phyloP scores from a whole-genome alignment of 2,888 invertebrate species.

The Parnassius orleans region DNA sequence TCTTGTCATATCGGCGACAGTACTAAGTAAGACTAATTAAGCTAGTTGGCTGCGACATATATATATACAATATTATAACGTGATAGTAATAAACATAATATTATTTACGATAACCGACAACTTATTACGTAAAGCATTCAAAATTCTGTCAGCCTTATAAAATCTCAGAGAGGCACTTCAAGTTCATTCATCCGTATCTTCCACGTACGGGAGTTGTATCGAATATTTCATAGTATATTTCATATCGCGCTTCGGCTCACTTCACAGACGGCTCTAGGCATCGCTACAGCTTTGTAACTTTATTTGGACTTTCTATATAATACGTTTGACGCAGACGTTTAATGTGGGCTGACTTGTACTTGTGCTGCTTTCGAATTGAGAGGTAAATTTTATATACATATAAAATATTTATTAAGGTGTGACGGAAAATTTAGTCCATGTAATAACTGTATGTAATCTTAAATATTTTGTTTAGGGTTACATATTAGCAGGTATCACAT shows the following conservation, averaged over 20 bases:
- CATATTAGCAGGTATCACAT: too few relatives aligned
- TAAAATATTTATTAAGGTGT: not conserved
- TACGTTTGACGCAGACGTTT: conserved; percentile 3
- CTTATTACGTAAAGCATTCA: too few relatives aligned
- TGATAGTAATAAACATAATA: too few relatives aligned
- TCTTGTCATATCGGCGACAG: too few relatives aligned
- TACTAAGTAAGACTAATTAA: too few relatives aligned
- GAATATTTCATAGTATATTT: conserved; percentile 7
- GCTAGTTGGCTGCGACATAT: too few relatives aligned
- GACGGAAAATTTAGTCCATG: too few relatives aligned
- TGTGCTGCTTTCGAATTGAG: not conserved
- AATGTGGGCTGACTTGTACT: not conserved
- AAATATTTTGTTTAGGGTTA: too few relatives aligned
- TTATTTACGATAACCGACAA: too few relatives aligned
- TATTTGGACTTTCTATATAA: conserved; percentile 2
- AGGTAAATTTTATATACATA: conserved; percentile 1
- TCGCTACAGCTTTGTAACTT: conserved; percentile 9
- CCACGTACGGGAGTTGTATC: not conserved
- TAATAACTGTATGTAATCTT: too few relatives aligned
- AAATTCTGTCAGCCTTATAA: not conserved
- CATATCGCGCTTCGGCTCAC: not conserved
- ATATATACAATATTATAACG: too few relatives aligned
- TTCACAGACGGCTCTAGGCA: conserved; percentile 6
- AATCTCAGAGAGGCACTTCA: not conserved
- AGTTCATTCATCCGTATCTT: not conserved